These are phyloP conservation scores for Urosaurus nigricauda DNA, from an alignment of 2,797 vertebrate species.

Conservation along the genomic window DNA sequence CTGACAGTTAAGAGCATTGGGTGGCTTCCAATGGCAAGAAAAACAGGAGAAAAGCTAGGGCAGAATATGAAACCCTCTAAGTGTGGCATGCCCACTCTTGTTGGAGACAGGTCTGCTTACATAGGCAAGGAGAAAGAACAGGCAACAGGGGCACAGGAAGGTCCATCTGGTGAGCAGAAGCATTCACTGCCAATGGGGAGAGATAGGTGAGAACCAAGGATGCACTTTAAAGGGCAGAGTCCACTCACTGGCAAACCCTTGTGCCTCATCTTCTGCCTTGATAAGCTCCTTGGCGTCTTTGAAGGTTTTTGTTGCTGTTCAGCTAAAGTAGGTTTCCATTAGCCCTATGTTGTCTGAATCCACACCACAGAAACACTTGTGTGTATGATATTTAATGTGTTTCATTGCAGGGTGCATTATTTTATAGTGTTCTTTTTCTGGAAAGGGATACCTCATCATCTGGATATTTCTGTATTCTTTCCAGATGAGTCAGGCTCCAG, in stretches of 20 bases:
- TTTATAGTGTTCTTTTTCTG: background rate
- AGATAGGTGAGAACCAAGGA: background rate
- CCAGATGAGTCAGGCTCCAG: slow-evolving; percentile 81
- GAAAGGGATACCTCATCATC: background rate
- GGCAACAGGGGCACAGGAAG: background rate
- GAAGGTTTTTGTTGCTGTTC: background rate
- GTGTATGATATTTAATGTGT: background rate
- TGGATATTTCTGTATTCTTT: slow-evolving; percentile 41
- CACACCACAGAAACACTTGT: background rate
- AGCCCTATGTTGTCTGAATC: no score
- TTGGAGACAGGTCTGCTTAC: background rate
- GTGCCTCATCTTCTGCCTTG: background rate
- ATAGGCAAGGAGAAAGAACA: background rate
- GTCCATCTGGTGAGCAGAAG: no score
- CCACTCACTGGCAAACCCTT: background rate
- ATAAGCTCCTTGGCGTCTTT: background rate
- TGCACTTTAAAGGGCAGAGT: background rate
- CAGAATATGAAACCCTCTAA: background rate
- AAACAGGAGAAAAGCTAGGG: no score
- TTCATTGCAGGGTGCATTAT: background rate
- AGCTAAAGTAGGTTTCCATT: no score
- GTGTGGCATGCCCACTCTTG: background rate
- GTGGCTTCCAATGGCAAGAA: background rate
- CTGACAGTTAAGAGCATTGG: background rate
- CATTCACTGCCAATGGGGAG: no score